phyloP scores from a whole-genome alignment of 2,113 vertebrate species.

The Labeo catla region DNA sequence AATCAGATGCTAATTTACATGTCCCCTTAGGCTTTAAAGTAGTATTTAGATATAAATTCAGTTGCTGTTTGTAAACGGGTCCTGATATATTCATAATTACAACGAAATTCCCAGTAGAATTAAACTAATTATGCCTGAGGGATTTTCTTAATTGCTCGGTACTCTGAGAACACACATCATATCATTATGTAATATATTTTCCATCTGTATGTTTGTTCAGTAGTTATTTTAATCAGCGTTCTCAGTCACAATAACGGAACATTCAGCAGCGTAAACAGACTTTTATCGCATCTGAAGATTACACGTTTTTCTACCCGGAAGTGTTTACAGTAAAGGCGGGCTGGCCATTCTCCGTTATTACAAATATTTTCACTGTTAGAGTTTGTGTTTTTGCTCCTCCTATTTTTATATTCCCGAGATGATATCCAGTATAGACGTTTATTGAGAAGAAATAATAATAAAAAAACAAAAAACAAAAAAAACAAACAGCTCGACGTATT shows the following conservation, averaged over 20 bases:
- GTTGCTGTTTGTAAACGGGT: not conserved
- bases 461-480: too few relatives aligned
- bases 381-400: not conserved
- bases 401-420: not conserved
- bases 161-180: not conserved
- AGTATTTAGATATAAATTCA: not conserved
- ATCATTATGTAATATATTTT: not conserved
- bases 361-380: not conserved
- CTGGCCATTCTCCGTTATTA: not conserved
- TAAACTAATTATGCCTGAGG: not conserved
- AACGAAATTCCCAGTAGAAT: not conserved
- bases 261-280: not conserved
- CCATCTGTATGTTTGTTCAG: not conserved
- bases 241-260: not conserved
- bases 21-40: not conserved
- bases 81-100: not conserved
- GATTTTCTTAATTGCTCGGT: not conserved
- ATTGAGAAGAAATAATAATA: not conserved
- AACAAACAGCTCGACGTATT: not conserved
- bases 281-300: constrained; percentile 1
- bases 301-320: not conserved
- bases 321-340: not conserved
- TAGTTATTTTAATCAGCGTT: not conserved
- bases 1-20: not conserved
- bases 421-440: not conserved